These are phyloP conservation scores for Lysandra bellargus DNA, from an alignment of 2,888 invertebrate genomes.

Conservation along the genomic window DNA sequence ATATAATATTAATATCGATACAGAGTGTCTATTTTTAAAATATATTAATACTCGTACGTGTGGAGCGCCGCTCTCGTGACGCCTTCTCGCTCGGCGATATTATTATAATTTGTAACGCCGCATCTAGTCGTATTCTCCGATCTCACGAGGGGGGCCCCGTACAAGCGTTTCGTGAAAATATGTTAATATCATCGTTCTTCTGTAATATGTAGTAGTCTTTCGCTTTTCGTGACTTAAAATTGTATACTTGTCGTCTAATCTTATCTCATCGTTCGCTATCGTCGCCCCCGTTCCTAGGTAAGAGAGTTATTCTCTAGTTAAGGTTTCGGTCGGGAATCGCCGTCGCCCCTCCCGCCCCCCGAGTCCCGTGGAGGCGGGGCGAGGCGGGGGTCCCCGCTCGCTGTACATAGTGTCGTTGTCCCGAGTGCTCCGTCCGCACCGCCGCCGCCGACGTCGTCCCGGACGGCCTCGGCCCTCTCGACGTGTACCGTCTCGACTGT, in stretches of 20 bases:
- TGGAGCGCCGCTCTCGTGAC: conserved; percentile 35
- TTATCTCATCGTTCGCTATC: conserved; percentile 34
- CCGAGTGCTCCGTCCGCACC: conserved; percentile 45
- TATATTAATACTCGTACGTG: conserved; percentile 44
- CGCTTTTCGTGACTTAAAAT: conserved; percentile 45
- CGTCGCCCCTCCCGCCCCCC: conserved; percentile 26
- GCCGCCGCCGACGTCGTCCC: conserved; percentile 51
- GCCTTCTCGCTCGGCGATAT: conserved; percentile 21
- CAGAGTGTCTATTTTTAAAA: conserved; percentile 62
- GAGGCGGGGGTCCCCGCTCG: conserved; percentile 18
- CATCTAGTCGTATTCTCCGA: conserved; percentile 32
- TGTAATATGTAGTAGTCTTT: conserved; percentile 28
- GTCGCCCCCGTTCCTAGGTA: conserved; percentile 43
- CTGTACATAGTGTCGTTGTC: conserved; percentile 35
- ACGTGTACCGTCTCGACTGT: conserved; percentile 39
- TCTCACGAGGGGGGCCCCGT: conserved; percentile 32
- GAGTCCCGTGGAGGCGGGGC: background rate
- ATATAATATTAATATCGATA: conserved; percentile 40
- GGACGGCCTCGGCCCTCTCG: conserved; percentile 45
- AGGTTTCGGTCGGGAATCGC: background rate
- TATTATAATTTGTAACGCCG: background rate
- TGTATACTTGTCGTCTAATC: conserved; percentile 44
- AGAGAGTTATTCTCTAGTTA: conserved; percentile 34
- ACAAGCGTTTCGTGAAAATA: background rate
- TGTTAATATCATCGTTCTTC: conserved; percentile 25